Conservation (phyloP, 1,140 invertebrate species). For the Hypothenemus hampei region DNA sequence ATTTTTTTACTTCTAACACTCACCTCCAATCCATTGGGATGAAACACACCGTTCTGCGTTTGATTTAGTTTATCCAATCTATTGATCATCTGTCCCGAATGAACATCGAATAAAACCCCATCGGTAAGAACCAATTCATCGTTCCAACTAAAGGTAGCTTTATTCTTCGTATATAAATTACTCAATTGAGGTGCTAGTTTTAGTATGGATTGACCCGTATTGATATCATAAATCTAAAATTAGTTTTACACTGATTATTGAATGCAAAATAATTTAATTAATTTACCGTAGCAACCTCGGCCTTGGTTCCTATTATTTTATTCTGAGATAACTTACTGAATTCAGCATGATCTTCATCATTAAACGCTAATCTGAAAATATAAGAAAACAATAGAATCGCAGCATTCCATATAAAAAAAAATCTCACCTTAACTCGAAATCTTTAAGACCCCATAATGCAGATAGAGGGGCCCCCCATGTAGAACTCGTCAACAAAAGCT, state of each 20-base stretch:
- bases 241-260: conserved; percentile 62
- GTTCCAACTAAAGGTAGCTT: conserved; percentile 88
- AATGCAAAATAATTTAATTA: not conserved
- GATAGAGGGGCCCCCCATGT: conserved; percentile 78
- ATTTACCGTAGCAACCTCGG: conserved; percentile 64
- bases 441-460: conserved; percentile 77
- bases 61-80: conserved; percentile 98
- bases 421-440: conserved; percentile 65
- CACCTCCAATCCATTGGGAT: conserved; percentile 93
- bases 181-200: conserved; percentile 74
- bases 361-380: conserved; percentile 56
- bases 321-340: conserved; percentile 86
- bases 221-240: conserved; percentile 83
- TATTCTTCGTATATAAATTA: conserved; percentile 91
- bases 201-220: conserved; percentile 68
- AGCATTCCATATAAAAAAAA: not conserved
- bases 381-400: not conserved
- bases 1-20: conserved; percentile 23
- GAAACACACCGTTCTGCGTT: conserved; percentile 90
- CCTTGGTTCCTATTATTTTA: conserved; percentile 77
- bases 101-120: conserved; percentile 94
- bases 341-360: conserved; percentile 85
- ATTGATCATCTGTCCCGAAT: conserved; percentile 81
- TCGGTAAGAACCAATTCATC: conserved; percentile 93
- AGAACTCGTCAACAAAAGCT: conserved; percentile 79